Conservation (phyloP, 2,113 vertebrate species). For the Meleagris gallopavo region DNA sequence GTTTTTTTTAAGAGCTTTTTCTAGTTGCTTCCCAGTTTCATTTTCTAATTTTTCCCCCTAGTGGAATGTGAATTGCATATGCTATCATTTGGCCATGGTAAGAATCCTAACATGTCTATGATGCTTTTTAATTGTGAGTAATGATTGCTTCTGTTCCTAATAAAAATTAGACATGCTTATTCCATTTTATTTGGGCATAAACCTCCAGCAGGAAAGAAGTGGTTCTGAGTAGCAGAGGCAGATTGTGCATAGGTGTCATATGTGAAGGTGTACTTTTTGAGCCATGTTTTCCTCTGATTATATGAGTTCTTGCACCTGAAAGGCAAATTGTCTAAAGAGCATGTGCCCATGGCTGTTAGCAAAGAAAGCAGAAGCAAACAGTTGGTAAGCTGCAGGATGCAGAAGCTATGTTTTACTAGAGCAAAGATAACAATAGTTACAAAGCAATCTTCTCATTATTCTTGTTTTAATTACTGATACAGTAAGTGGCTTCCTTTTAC, state of each 20-base stretch:
- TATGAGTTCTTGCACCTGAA: neutral
- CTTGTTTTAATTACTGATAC: neutral
- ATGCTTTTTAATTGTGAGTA: neutral
- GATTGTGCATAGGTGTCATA: neutral
- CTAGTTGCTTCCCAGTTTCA: neutral
- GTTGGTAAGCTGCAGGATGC: neutral
- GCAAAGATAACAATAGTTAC: neutral
- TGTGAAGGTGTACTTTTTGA: neutral
- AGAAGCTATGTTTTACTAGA: neutral
- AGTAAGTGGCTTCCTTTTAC: neutral
- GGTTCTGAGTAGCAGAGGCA: neutral
- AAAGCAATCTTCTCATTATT: neutral
- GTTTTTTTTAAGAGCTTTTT: neutral
- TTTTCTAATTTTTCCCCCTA: neutral
- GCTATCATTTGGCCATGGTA: conserved; percentile 20
- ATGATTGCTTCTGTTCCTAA: neutral
- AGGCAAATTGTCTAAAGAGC: neutral
- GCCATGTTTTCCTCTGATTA: neutral
- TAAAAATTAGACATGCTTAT: neutral
- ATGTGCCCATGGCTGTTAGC: neutral
- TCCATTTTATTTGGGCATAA: neutral
- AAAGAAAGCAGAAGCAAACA: neutral
- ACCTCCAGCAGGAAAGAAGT: neutral
- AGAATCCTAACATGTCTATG: neutral
- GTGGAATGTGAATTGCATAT: neutral